These are phyloP conservation scores for Archips crataeganus DNA, from an alignment of 2,888 invertebrate species.

Conservation along the genomic window DNA sequence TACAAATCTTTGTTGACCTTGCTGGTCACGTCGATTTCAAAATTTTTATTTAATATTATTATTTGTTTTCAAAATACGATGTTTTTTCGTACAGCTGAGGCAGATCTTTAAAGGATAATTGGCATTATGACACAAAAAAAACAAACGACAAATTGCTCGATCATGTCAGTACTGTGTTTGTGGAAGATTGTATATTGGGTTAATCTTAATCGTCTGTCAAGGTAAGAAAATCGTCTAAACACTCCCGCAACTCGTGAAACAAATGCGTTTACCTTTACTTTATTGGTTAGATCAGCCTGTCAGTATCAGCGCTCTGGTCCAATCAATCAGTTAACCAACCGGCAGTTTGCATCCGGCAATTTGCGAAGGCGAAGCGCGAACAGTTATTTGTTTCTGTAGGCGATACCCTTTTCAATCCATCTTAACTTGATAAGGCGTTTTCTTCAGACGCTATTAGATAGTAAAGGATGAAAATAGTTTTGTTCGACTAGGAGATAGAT, in stretches of 20 bases:
- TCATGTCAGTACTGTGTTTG: not conserved
- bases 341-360: slow-evolving; percentile 46
- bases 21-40: not conserved
- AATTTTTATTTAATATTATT: not conserved
- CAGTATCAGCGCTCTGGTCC: slow-evolving; percentile 41
- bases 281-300: slow-evolving; percentile 40
- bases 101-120: not conserved
- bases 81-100: not conserved
- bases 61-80: not conserved
- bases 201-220: slow-evolving; percentile 19
- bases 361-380: slow-evolving; percentile 33
- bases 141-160: slow-evolving; percentile 5
- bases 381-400: slow-evolving; percentile 43
- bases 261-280: slow-evolving; percentile 34
- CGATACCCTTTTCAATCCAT: slow-evolving; percentile 27
- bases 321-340: slow-evolving; percentile 47
- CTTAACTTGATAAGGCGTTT: slow-evolving; percentile 12
- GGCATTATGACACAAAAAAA: too few species aligned
- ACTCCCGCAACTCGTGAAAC: slow-evolving; percentile 30
- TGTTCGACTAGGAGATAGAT: not conserved
- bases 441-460: slow-evolving; percentile 7
- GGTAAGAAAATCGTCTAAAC: slow-evolving; percentile 34
- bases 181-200: not conserved
- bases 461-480: slow-evolving; percentile 13
- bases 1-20: too few species aligned